Conservation (phyloP, 1,140 invertebrate genomes). For the Caenorhabditis brenneri region DNA sequence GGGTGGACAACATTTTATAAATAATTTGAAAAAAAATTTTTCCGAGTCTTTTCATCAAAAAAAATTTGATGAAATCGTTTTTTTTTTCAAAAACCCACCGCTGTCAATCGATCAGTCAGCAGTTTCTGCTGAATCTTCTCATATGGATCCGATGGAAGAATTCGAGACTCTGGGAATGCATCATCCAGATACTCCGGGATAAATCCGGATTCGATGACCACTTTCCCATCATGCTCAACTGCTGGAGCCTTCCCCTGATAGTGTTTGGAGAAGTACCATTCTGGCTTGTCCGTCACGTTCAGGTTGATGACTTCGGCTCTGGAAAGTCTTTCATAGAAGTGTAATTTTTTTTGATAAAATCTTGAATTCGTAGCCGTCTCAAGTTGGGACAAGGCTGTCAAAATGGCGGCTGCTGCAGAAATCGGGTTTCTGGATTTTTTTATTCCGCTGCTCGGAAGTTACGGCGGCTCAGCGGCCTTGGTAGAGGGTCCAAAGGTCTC, state of each 20-base stretch:
- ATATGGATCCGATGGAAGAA: conserved; percentile 45
- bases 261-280: conserved; percentile 46
- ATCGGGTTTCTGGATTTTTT: too few species aligned
- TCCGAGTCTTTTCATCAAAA: too few species aligned
- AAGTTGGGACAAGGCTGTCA: too few species aligned
- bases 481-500: too few species aligned
- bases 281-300: conserved; percentile 25
- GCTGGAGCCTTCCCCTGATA: conserved; percentile 40
- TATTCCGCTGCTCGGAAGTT: too few species aligned
- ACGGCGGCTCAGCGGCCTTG: too few species aligned
- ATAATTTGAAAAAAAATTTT: too few species aligned
- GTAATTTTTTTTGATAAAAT: background rate
- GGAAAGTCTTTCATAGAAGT: background rate
- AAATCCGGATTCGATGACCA: conserved; percentile 38
- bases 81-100: too few species aligned
- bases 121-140: conserved; percentile 37
- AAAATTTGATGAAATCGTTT: too few species aligned
- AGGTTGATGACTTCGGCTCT: conserved; percentile 46
- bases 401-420: background rate
- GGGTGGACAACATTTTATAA: too few species aligned
- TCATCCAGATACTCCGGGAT: conserved; percentile 51
- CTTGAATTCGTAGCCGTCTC: too few species aligned
- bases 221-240: conserved; percentile 44
- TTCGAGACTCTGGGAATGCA: conserved; percentile 20
- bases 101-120: background rate